Percentiles rank a stretch among this genome's conserved stretches.
phyloP scores from a whole-genome alignment of 2,113 vertebrate species.

The Paramisgurnus dabryanus region DNA sequence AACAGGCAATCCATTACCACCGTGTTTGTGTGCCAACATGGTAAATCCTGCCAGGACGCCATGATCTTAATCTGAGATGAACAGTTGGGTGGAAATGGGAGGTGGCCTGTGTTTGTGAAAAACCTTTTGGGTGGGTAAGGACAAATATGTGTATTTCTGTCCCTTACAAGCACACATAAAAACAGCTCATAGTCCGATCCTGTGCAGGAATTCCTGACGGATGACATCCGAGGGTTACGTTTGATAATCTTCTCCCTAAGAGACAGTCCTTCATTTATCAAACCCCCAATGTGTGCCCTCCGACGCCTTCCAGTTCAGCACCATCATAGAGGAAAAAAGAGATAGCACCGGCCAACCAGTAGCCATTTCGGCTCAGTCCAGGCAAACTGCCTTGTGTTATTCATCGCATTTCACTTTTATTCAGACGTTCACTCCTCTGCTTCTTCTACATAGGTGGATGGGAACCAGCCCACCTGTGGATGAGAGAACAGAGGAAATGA shows the following conservation, averaged over 20 bases:
- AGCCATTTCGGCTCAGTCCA: neutral
- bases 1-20: constrained; percentile 25
- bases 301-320: neutral
- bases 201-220: too few species aligned
- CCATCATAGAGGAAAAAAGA: neutral
- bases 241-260: constrained; percentile 25
- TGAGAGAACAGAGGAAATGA: constrained; percentile 6
- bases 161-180: constrained; percentile 23
- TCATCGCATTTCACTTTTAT: constrained; percentile 20
- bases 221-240: neutral
- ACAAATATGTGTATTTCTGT: neutral
- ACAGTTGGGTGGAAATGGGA: constrained; percentile 59
- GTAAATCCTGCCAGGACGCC: neutral
- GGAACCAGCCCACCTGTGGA: constrained; percentile 95
- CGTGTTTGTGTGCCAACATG: neutral
- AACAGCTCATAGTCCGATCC: constrained; percentile 38
- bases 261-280: constrained; percentile 7
- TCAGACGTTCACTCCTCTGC: constrained; percentile 81
- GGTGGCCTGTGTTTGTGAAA: constrained; percentile 5
- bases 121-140: constrained; percentile 40
- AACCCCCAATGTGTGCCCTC: neutral
- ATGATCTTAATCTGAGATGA: constrained; percentile 46
- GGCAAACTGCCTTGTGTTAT: neutral
- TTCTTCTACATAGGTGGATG: constrained; percentile 96
- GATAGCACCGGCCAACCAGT: neutral